A percentile compares a stretch with the other conserved stretches of the same genome.
Evolutionary conservation across 2,113 vertebrate genomes (phyloP).

Genomic region (Danio rerio): GRCz12tu NC_133198.1:27635501-27636000

Average conservation of each 20-base stretch:
- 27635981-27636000: neutral
- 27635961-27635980: neutral
- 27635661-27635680: neutral
- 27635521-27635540: too few relatives aligned
- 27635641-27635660: too few relatives aligned
- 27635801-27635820: neutral
- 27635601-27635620: too few relatives aligned
- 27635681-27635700: neutral
- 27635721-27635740: neutral
- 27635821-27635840: neutral
- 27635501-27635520: too few relatives aligned
- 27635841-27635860: neutral
- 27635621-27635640: too few relatives aligned
- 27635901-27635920: neutral
- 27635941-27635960: neutral
- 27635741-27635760: slow-evolving; percentile 4
- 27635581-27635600: too few relatives aligned
- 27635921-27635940: neutral
- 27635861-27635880: neutral
- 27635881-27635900: neutral
- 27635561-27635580: too few relatives aligned
- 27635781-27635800: slow-evolving; percentile 1
- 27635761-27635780: neutral
- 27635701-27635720: slow-evolving; percentile 18
- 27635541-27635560: too few relatives aligned